These are phyloP conservation scores for Darevskia mixta DNA, from an alignment of 2,797 vertebrate genomes.

Conservation along the genomic window DNA sequence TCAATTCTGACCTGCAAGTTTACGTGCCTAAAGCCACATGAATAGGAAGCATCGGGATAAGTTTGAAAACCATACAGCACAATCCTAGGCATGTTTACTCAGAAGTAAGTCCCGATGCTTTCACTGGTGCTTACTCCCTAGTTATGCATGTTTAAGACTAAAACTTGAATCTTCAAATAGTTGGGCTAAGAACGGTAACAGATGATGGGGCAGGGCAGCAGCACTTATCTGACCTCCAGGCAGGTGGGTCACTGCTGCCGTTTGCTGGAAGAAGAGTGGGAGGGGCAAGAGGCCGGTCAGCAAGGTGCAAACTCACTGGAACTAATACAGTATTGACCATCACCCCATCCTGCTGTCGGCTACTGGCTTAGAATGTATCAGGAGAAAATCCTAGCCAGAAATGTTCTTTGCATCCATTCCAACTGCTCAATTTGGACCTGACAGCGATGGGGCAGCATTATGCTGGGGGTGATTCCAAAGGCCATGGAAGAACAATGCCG, in stretches of 20 bases:
- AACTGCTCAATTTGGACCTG: not conserved
- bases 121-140: not conserved
- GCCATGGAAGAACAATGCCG: not conserved
- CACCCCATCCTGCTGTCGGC: too few species aligned
- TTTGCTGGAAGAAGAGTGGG: too few species aligned
- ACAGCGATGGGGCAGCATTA: not conserved
- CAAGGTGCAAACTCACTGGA: too few species aligned
- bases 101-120: too few species aligned
- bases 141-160: not conserved
- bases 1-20: not conserved
- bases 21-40: not conserved
- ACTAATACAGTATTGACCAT: too few species aligned
- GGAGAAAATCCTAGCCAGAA: not conserved
- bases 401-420: not conserved
- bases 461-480: not conserved
- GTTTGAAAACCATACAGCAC: not conserved
- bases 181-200: too few species aligned
- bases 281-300: too few species aligned
- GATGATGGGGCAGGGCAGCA: too few species aligned
- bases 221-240: too few species aligned
- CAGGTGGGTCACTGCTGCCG: too few species aligned
- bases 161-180: not conserved
- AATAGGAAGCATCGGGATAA: not conserved
- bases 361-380: not conserved
- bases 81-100: not conserved